These are phyloP conservation scores for Tiliacea aurago DNA, from an alignment of 2,888 invertebrate genomes.

Conservation along the genomic window DNA sequence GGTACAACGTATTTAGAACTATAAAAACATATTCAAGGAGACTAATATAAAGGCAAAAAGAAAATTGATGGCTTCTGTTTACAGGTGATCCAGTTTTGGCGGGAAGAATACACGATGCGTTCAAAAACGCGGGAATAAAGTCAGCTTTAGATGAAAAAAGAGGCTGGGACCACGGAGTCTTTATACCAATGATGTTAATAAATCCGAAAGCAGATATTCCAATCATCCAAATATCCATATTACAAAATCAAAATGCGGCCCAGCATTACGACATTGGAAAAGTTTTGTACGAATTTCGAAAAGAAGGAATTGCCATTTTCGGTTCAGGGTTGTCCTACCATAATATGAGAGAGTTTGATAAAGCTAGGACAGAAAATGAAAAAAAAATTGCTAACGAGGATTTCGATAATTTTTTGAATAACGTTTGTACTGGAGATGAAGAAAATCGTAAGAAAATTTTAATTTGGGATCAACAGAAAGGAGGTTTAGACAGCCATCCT, in stretches of 20 bases:
- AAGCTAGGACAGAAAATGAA: neutral
- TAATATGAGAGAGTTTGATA: conserved; percentile 53
- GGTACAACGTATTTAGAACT: too few relatives aligned
- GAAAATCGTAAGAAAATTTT: conserved; percentile 64
- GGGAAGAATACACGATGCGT: conserved; percentile 69
- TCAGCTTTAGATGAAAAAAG: conserved; percentile 70
- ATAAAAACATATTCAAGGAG: too few relatives aligned
- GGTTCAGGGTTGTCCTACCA: conserved; percentile 76
- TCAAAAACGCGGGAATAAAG: conserved; percentile 67
- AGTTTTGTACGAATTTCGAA: conserved; percentile 71
- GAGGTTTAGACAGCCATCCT: conserved; percentile 70
- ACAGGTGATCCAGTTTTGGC: conserved; percentile 69
- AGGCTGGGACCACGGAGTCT: conserved; percentile 80
- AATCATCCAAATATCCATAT: conserved; percentile 74
- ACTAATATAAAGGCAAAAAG: neutral
- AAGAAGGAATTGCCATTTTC: conserved; percentile 73
- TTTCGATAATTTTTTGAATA: conserved; percentile 56
- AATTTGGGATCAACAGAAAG: conserved; percentile 67
- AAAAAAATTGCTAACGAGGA: conserved; percentile 41
- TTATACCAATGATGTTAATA: conserved; percentile 78
- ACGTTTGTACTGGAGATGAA: conserved; percentile 67
- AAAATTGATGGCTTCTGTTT: conserved; percentile 6
- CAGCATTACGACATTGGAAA: conserved; percentile 74
- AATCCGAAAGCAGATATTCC: conserved; percentile 76
- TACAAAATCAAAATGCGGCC: conserved; percentile 71